Percentiles rank a stretch among this genome's conserved stretches.
phyloP scores from a whole-genome alignment of 2,888 invertebrate genomes.

The Ormyrus pomaceus region DNA sequence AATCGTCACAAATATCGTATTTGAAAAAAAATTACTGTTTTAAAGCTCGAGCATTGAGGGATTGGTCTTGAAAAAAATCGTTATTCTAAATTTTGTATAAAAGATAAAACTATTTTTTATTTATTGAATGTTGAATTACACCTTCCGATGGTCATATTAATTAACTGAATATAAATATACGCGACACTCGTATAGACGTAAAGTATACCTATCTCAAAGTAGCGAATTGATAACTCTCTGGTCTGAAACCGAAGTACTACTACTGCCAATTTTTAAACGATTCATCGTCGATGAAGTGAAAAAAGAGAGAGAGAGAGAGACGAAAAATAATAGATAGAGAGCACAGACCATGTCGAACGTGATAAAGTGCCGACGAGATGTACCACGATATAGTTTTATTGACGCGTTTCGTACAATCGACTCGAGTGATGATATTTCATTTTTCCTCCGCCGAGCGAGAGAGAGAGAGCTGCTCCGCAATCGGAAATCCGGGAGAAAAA shows the following conservation, averaged over 20 bases:
- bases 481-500: constrained; percentile 14
- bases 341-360: constrained; percentile 45
- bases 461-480: not conserved
- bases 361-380: constrained; percentile 46
- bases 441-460: constrained; percentile 19
- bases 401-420: constrained; percentile 52
- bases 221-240: constrained; percentile 32
- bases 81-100: too few relatives aligned
- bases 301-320: constrained; percentile 35
- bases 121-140: not conserved
- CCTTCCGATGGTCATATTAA: not conserved
- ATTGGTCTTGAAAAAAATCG: too few relatives aligned
- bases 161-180: not conserved
- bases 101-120: not conserved
- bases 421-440: constrained; percentile 51
- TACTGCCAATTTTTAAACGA: constrained; percentile 49
- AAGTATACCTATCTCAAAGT: constrained; percentile 24
- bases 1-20: too few relatives aligned
- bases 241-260: constrained; percentile 24
- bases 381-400: constrained; percentile 42
- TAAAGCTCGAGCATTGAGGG: too few relatives aligned
- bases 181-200: not conserved
- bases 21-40: too few relatives aligned
- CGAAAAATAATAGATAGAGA: constrained; percentile 5
- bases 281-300: constrained; percentile 50